phyloP scores from a whole-genome alignment of 2,888 invertebrate species.

The Drosophila fulvimacula region DNA sequence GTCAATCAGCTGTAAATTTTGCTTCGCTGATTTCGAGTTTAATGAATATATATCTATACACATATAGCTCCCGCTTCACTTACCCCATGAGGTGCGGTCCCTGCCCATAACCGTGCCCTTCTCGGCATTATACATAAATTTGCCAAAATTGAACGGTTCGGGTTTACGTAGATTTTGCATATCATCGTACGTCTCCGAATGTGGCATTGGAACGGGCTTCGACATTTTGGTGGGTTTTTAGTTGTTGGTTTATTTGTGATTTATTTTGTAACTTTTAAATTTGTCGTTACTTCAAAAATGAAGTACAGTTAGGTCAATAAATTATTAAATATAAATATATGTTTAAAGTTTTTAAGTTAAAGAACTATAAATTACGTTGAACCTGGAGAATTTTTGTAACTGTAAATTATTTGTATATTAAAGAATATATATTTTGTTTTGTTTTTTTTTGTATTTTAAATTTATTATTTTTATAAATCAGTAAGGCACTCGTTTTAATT shows the following conservation, averaged over 20 bases:
- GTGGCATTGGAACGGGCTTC: slow-evolving; percentile 74
- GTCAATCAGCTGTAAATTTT: neutral
- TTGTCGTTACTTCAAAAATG: slow-evolving; percentile 26
- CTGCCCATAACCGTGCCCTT: slow-evolving; percentile 88
- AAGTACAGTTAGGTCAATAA: slow-evolving; percentile 21
- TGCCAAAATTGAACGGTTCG: slow-evolving; percentile 77
- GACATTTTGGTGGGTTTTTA: slow-evolving; percentile 77
- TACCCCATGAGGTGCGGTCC: slow-evolving; percentile 89
- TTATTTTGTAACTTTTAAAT: slow-evolving; percentile 5
- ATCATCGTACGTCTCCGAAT: slow-evolving; percentile 77
- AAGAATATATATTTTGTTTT: neutral
- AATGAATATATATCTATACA: neutral
- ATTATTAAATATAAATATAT: neutral
- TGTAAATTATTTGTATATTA: neutral
- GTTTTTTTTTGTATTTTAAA: neutral
- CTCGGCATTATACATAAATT: slow-evolving; percentile 86
- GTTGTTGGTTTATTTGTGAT: slow-evolving; percentile 5
- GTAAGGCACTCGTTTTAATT: neutral
- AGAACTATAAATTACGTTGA: neutral
- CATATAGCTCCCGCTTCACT: slow-evolving; percentile 77
- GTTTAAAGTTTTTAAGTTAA: neutral
- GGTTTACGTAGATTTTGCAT: slow-evolving; percentile 78
- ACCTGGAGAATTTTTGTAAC: slow-evolving; percentile 3
- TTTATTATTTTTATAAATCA: no score
- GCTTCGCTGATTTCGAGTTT: neutral